These are phyloP conservation scores for Steinernema hermaphroditum DNA, from an alignment of 2,888 invertebrate genomes.

Conservation along the genomic window DNA sequence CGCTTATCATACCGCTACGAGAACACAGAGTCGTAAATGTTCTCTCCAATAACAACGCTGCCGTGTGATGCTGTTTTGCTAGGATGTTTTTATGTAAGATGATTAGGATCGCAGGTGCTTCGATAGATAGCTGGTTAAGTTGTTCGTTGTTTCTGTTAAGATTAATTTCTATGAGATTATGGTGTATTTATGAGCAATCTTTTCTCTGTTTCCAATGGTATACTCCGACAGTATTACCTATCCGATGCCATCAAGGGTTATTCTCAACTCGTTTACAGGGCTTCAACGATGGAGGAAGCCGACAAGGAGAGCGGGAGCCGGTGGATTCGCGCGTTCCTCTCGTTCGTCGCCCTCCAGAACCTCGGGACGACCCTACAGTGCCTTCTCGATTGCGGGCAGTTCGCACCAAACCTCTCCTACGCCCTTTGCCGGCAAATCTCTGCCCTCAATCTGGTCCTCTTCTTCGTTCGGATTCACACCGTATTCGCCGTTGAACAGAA, in stretches of 20 bases:
- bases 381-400: background rate
- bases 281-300: no score
- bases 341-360: constrained; percentile 5
- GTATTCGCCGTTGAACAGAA: background rate
- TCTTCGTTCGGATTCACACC: constrained; percentile 2
- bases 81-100: constrained; percentile 19
- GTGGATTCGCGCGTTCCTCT: background rate
- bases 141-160: background rate
- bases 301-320: no score
- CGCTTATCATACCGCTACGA: constrained; percentile 78
- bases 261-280: no score
- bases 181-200: no score
- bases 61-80: constrained; percentile 36
- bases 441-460: background rate
- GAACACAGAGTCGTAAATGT: background rate
- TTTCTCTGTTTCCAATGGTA: no score
- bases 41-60: no score
- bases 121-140: background rate
- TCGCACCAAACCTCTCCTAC: background rate
- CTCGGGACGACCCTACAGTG: background rate
- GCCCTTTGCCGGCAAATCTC: background rate
- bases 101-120: background rate
- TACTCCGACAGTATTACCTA: no score
- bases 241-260: no score
- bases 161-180: background rate